Base-by-base conservation (phyloP, 2,797 vertebrate species). In the Ispidina picta region DNA sequence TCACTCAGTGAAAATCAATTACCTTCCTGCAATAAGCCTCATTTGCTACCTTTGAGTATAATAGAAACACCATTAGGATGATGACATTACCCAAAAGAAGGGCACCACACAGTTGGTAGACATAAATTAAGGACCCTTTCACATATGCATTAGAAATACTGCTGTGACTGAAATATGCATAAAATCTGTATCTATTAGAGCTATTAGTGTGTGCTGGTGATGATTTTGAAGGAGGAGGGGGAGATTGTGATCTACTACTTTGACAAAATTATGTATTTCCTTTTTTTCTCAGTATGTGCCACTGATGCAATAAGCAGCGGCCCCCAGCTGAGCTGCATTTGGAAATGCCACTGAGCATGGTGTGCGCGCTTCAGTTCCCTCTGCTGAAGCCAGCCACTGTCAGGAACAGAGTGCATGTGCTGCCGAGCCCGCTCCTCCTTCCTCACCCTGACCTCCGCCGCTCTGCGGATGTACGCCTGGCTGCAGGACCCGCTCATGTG, bases 341-440 rank as follows among this genome's bases (percentile, higher is more conserved):
- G 98, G 98, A 99, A 99, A 99, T 99, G 98, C 98, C 98, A 99
- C 97, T 99, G 98, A 99, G 98, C 99, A 99, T 98, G 98, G 98
- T 92, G 95, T 92, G 90, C 95, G 97, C 98, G 98, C 98, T 98
- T 99, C 98, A 98, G 96, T 99, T 98, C 96, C 96, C 98, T 97
- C 96, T 95, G 97, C 97, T 92, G 95, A 96, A 96, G 98, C 97
- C 94, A 98, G 96, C 91, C 98, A 97, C 98, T 97, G 98, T 97
- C 98, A 98, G 98, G 97, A 98, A 98, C 59, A 93, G 96, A 96
- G 97, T 95, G 96, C 96, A 87, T 96, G 88, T 88, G 96, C 96
- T 71, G 93, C 96, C 92, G 76, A 95, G 80, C 96, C 96, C 77
- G 92, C 97, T 96, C 96, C 97, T 96, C 96, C 97, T 92, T 93